Evolutionary conservation across 2,797 vertebrate genomes (phyloP).

Genomic region (Gephyroberyx darwinii): DNA sequence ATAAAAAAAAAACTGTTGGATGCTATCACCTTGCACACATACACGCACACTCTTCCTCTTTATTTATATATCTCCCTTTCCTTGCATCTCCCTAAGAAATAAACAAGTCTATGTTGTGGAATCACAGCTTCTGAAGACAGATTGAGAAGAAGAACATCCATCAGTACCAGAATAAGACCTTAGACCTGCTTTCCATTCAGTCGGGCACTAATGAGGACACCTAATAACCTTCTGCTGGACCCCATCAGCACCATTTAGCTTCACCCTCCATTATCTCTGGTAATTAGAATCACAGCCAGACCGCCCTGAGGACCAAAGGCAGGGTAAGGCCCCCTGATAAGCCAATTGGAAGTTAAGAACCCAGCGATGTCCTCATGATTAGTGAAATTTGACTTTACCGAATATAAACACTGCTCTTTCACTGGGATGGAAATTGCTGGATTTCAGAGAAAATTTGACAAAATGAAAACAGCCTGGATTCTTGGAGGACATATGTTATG

Average conservation of each 20-base stretch:
- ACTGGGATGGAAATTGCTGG: slow-evolving; percentile 17
- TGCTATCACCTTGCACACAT: background rate
- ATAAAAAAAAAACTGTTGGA: slow-evolving; percentile 20
- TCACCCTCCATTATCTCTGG: slow-evolving; percentile 81
- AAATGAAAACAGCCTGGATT: slow-evolving; percentile 10
- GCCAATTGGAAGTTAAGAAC: slow-evolving; percentile 46
- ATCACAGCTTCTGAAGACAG: slow-evolving; percentile 51
- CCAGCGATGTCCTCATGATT: slow-evolving; percentile 53
- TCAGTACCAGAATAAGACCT: slow-evolving; percentile 77
- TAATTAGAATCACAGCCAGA: slow-evolving; percentile 78
- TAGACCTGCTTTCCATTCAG: slow-evolving; percentile 75
- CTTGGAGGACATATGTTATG: slow-evolving; percentile 1
- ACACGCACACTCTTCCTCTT: no score
- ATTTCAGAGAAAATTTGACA: background rate
- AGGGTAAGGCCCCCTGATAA: slow-evolving; percentile 48
- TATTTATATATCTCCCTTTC: slow-evolving; percentile 25
- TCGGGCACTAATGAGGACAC: slow-evolving; percentile 78
- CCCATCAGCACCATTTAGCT: slow-evolving; percentile 78
- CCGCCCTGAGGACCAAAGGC: slow-evolving; percentile 65
- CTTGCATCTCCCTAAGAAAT: slow-evolving; percentile 11
- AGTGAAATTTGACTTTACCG: slow-evolving; percentile 45
- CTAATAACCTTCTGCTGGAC: slow-evolving; percentile 83
- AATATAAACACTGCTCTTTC: slow-evolving; percentile 22
- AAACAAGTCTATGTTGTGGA: slow-evolving; percentile 18
- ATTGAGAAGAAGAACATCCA: slow-evolving; percentile 63